Evolutionary conservation across 64 coral and sea anemone genomes (phyloP).

Genomic region (Stichodactyla mertensii): DNA sequence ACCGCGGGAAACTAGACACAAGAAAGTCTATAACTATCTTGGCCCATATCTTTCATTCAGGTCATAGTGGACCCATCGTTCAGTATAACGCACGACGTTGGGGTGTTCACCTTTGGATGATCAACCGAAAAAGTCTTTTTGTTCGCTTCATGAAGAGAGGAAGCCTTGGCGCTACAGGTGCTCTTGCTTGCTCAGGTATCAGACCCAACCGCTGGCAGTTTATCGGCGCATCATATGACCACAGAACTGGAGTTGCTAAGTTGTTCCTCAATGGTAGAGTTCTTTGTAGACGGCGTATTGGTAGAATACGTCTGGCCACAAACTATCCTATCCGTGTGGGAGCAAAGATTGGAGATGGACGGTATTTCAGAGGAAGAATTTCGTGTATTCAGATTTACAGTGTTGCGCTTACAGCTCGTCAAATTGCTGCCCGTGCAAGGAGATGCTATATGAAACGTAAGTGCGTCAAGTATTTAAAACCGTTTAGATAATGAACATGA

Average conservation of each 20-base stretch:
- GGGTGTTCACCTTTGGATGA: conserved; percentile 75
- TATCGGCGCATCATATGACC: conserved; percentile 68
- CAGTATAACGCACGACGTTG: conserved; percentile 39
- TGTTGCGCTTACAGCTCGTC: conserved; percentile 43
- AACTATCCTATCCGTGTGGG: conserved; percentile 61
- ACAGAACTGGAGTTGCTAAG: conserved; percentile 57
- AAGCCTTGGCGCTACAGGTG: conserved; percentile 18
- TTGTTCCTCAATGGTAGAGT: conserved; percentile 56
- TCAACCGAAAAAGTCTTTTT: conserved; percentile 16
- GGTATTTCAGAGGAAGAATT: conserved; percentile 72
- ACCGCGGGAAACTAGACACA: conserved; percentile 55
- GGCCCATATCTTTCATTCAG: conserved; percentile 48
- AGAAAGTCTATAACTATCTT: conserved; percentile 72
- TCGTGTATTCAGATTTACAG: conserved; percentile 84
- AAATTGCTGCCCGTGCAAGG: conserved; percentile 50
- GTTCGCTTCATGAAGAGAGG: conserved; percentile 48
- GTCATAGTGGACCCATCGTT: conserved; percentile 50
- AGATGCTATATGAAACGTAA: conserved; percentile 70
- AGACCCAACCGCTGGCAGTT: conserved; percentile 48
- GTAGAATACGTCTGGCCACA: conserved; percentile 66
- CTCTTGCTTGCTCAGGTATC: conserved; percentile 36
- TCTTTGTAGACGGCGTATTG: conserved; percentile 48
- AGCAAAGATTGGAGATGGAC: conserved; percentile 40
- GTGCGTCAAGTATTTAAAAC: not conserved
- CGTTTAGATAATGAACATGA: not conserved